Base-by-base conservation (phyloP, 2,888 invertebrate species). In the Petrophora chlorosata region DNA sequence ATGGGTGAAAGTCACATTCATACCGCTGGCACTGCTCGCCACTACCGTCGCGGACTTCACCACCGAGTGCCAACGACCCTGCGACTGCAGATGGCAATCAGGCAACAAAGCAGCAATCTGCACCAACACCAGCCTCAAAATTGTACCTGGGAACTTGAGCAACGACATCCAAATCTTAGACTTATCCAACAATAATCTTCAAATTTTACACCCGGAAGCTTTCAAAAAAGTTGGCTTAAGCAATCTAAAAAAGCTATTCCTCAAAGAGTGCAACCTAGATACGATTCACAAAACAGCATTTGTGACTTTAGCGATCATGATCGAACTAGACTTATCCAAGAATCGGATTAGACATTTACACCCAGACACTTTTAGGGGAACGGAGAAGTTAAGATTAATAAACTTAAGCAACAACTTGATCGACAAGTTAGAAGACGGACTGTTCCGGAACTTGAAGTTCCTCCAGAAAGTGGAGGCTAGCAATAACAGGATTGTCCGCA, bases 61-160 rank as follows among this genome's bases (percentile, higher is more conserved):
- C 48, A 91, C 92, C 30, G 91, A 92, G 77, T 95, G 95, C 85
- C 92, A 93, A 56, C 83, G 92, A 57, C 91, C 91, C 10, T 97
- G 97, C 83, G 94, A 94, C 73, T 97, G 97, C 79, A 93, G 94
- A 69, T 97, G 97, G 97, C 94, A 94, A 45, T 94, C 94, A 14
- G 97, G 97, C 0, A 96, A 95, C 79, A 96, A 95, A 79, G 94
- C 94, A 1, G 97, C 97, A 16, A 95, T 96, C 66, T 98, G 98
- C 82, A 92, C 92, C 36, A 92, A 92, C 53, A 92, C 92, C 32
- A 92, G 92, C 23, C 90, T 96, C 14, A 92, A 85, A 49, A 76
- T 91, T 17, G 92, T 98, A 36, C 97, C 97, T 0, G 89, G 85
- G 1, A 92, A 93, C 56, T 90, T 97, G 5, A 95, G 95, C 73